Conservation (phyloP, 2,797 vertebrate genomes). For the Allenopithecus nigroviridis region DNA sequence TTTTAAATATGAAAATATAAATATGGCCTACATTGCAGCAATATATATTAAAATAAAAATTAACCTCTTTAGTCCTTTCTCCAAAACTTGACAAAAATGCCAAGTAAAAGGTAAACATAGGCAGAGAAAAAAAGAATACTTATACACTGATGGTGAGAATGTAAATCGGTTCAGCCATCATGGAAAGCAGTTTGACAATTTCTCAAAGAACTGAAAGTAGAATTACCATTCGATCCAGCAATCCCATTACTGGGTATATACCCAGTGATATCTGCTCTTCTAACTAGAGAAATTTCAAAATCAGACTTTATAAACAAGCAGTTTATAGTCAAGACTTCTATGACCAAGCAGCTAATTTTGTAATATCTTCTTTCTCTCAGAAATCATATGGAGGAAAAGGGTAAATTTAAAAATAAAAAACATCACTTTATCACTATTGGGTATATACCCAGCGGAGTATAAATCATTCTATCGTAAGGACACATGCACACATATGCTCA, state of each 20-base stretch:
- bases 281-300: neutral
- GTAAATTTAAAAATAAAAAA: neutral
- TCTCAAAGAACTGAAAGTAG: neutral
- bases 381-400: neutral
- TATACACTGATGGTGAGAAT: neutral
- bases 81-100: conserved; percentile 19
- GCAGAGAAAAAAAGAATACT: neutral
- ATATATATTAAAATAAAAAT: conserved; percentile 20
- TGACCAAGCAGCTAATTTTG: neutral
- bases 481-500: neutral
- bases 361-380: neutral
- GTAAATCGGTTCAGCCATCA: neutral
- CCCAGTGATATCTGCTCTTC: neutral
- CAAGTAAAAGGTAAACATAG: neutral
- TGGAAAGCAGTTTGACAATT: neutral
- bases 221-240: neutral
- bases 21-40: neutral
- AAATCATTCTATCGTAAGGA: neutral
- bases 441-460: neutral
- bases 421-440: neutral
- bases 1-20: conserved; percentile 29
- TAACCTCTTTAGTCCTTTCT: neutral
- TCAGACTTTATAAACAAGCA: neutral
- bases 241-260: neutral
- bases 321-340: conserved; percentile 1